phyloP scores from a whole-genome alignment of 2,113 vertebrate genomes.

The Nettapus auritus region DNA sequence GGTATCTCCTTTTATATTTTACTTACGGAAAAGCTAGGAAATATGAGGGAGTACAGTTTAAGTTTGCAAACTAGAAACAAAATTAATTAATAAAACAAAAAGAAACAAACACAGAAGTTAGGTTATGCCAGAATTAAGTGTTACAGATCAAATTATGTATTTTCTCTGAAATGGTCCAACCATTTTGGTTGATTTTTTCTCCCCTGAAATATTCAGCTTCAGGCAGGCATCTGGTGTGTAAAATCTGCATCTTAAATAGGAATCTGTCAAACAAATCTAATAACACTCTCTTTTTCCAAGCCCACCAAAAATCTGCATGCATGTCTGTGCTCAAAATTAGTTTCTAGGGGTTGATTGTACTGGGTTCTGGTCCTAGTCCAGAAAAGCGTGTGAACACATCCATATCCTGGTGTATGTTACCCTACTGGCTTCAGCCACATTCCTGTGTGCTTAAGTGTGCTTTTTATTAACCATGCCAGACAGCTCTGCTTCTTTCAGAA shows the following conservation, averaged over 20 bases:
- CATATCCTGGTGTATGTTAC: not conserved
- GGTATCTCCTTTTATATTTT: not conserved
- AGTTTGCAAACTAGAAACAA: not conserved
- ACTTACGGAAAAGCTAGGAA: not conserved
- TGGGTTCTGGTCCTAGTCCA: not conserved
- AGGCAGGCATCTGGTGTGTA: conserved; percentile 38
- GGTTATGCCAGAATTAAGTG: not conserved
- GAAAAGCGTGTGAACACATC: not conserved
- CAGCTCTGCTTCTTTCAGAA: not conserved
- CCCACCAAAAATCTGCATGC: conserved; percentile 1
- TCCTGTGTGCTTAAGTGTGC: not conserved
- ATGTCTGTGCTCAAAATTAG: not conserved
- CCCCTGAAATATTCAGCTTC: conserved; percentile 24
- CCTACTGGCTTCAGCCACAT: not conserved
- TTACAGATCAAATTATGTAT: not conserved
- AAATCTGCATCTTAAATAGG: conserved; percentile 32
- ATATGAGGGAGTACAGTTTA: not conserved
- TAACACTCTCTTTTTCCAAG: conserved; percentile 31
- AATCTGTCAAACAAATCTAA: conserved; percentile 41
- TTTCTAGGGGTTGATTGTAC: not conserved
- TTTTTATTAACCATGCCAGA: not conserved
- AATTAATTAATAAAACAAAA: not conserved
- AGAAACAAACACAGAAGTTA: not conserved
- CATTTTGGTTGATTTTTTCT: not conserved
- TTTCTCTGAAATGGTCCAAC: conserved; percentile 9